A percentile compares a stretch with the other conserved stretches of the same genome.
phyloP scores from a whole-genome alignment of 2,888 invertebrate genomes.

The Heliconius sara region DNA sequence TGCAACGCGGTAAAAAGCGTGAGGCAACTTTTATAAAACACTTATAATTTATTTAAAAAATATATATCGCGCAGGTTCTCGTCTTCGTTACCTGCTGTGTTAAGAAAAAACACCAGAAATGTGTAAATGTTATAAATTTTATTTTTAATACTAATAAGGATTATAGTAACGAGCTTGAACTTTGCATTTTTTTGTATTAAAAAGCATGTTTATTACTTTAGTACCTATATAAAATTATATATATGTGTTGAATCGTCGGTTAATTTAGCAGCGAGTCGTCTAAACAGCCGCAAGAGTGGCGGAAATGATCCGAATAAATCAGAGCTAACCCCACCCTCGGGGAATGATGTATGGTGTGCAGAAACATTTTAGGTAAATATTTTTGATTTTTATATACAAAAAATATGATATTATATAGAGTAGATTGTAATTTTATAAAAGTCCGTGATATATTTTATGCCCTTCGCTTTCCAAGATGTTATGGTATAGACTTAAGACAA shows the following conservation, averaged over 20 bases:
- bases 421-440: too few species aligned
- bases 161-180: neutral
- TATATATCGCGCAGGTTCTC: too few species aligned
- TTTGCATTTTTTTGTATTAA: neutral
- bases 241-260: conserved; percentile 50
- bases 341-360: conserved; percentile 61
- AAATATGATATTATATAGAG: too few species aligned
- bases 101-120: too few species aligned
- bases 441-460: too few species aligned
- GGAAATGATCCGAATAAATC: conserved; percentile 79
- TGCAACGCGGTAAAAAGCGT: too few species aligned
- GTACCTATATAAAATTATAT: neutral
- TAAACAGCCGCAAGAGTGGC: conserved; percentile 55
- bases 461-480: too few species aligned
- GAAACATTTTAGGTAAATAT: conserved; percentile 45
- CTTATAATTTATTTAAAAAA: too few species aligned
- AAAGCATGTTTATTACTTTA: neutral
- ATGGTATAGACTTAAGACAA: too few species aligned
- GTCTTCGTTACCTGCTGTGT: too few species aligned
- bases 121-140: too few species aligned
- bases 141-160: neutral
- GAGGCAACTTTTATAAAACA: too few species aligned
- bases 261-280: conserved; percentile 55
- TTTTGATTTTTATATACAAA: neutral
- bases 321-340: conserved; percentile 69